Conservation (phyloP, 2,888 invertebrate species). For the Trachelus iudaicus region DNA sequence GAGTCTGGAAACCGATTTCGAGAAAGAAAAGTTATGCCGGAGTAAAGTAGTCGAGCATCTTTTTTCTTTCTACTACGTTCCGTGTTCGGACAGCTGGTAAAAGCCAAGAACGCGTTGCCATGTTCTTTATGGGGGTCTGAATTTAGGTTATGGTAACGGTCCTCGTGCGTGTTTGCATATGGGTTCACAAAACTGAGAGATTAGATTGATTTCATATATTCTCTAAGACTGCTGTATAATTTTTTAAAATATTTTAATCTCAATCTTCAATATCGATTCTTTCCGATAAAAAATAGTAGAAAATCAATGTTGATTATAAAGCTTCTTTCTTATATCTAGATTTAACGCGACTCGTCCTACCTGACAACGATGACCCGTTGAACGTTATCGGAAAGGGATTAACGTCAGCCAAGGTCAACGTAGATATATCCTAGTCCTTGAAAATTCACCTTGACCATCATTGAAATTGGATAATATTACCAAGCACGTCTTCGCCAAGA, state of each 20-base stretch:
- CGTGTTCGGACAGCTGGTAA: not conserved
- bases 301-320: not conserved
- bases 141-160: not conserved
- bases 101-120: not conserved
- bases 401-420: not conserved
- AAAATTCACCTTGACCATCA: not conserved
- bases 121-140: not conserved
- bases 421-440: not conserved
- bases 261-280: not conserved
- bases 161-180: not conserved
- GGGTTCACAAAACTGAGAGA: not conserved
- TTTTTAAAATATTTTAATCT: not conserved
- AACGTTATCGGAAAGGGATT: not conserved
- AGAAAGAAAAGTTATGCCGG: not conserved
- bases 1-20: not conserved
- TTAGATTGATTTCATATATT: not conserved
- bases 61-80: not conserved
- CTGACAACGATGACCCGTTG: not conserved
- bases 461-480: not conserved
- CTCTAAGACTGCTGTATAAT: not conserved
- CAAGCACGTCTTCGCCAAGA: not conserved
- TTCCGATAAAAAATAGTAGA: not conserved
- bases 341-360: no score
- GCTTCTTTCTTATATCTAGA: not conserved
- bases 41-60: not conserved